Conservation (phyloP, 1,140 invertebrate genomes). For the Drosophila orosa region DNA sequence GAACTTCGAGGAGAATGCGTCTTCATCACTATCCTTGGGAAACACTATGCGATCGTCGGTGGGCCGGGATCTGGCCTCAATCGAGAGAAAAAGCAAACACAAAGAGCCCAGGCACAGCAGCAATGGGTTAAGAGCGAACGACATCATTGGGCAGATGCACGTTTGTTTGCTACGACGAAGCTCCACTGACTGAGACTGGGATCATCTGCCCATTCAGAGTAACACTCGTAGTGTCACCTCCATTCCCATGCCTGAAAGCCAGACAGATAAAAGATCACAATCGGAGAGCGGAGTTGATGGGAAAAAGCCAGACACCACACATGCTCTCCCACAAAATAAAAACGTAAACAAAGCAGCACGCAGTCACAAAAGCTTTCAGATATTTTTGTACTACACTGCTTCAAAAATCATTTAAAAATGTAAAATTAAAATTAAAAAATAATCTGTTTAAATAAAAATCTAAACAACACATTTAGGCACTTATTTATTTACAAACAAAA, state of each 20-base stretch:
- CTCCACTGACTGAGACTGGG: slow-evolving; percentile 45
- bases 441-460: neutral
- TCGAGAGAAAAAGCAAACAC: slow-evolving; percentile 18
- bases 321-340: slow-evolving; percentile 24
- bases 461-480: neutral
- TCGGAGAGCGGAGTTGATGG: slow-evolving; percentile 11
- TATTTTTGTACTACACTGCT: slow-evolving; percentile 12
- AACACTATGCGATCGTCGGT: slow-evolving; percentile 63
- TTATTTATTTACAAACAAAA: neutral
- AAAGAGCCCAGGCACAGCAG: slow-evolving; percentile 16
- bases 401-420: neutral
- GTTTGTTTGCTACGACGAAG: slow-evolving; percentile 58
- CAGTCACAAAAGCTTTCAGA: slow-evolving; percentile 17
- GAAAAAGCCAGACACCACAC: slow-evolving; percentile 1
- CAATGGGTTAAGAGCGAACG: slow-evolving; percentile 9
- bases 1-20: neutral
- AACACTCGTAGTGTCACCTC: neutral
- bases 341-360: slow-evolving; percentile 43
- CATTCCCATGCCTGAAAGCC: slow-evolving; percentile 11
- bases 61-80: slow-evolving; percentile 21
- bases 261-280: slow-evolving; percentile 24
- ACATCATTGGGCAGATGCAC: slow-evolving; percentile 26
- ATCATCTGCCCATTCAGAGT: slow-evolving; percentile 22
- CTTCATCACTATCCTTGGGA: slow-evolving; percentile 35
- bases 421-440: neutral